A percentile compares a stretch with the other conserved stretches of the same genome.
Conservation (phyloP, 2,888 invertebrate genomes). For the Drosophila prostipennis region DNA sequence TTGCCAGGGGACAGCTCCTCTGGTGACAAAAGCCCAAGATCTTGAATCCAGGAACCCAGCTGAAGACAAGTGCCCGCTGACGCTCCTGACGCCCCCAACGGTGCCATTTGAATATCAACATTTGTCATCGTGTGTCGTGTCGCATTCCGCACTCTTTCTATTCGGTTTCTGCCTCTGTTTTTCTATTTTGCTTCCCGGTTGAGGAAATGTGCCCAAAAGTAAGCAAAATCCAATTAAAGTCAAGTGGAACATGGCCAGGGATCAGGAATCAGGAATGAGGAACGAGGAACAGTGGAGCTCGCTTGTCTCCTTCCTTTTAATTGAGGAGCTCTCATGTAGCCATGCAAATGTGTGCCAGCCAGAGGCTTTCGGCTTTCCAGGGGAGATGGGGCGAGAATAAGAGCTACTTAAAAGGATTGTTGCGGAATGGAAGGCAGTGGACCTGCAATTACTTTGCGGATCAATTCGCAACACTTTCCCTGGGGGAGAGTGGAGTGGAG, state of each 20-base stretch:
- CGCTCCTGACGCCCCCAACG: constrained; percentile 53
- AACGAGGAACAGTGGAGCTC: constrained; percentile 20
- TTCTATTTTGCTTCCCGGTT: constrained; percentile 34
- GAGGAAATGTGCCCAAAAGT: constrained; percentile 74
- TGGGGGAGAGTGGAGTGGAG: constrained; percentile 37
- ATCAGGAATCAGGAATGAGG: constrained; percentile 27
- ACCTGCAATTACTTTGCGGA: constrained; percentile 68
- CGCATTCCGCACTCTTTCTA: constrained; percentile 66
- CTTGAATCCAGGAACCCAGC: constrained; percentile 10
- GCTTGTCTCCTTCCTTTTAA: constrained; percentile 60
- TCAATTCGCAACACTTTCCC: constrained; percentile 69
- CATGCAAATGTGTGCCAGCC: constrained; percentile 68
- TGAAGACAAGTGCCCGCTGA: constrained; percentile 25
- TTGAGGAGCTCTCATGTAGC: constrained; percentile 64
- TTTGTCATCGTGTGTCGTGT: constrained; percentile 80
- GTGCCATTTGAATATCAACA: constrained; percentile 79
- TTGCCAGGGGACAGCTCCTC: constrained; percentile 25
- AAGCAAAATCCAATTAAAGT: constrained; percentile 78
- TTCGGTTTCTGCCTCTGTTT: constrained; percentile 1
- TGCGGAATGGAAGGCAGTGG: constrained; percentile 15
- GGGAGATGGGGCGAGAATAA: constrained; percentile 1
- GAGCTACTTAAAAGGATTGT: constrained; percentile 59
- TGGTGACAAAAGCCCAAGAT: constrained; percentile 58
- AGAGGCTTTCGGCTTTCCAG: constrained; percentile 10
- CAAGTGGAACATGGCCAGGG: constrained; percentile 66